phyloP scores from a whole-genome alignment of 2,888 invertebrate species.

The Nemotelus pantherinus region DNA sequence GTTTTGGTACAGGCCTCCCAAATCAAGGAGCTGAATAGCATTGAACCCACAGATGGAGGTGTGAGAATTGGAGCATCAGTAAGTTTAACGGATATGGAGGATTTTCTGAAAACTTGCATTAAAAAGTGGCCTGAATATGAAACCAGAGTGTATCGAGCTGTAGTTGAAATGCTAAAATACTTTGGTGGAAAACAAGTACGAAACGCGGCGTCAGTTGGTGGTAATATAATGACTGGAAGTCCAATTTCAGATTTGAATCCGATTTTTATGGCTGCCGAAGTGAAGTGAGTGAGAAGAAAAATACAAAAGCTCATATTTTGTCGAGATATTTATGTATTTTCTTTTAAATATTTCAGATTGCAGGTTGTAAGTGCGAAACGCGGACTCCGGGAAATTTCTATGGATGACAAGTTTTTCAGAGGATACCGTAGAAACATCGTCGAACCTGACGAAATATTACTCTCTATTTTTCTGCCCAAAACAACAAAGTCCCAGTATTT shows the following conservation, averaged over 20 bases:
- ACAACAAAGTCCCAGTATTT: slow-evolving; percentile 76
- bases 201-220: slow-evolving; percentile 91
- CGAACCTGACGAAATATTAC: slow-evolving; percentile 79
- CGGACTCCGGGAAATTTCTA: slow-evolving; percentile 70
- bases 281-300: slow-evolving; percentile 59
- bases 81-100: slow-evolving; percentile 79
- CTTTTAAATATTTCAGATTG: slow-evolving; percentile 60
- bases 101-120: slow-evolving; percentile 70
- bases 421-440: slow-evolving; percentile 84
- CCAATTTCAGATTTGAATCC: slow-evolving; percentile 97
- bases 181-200: slow-evolving; percentile 96
- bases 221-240: slow-evolving; percentile 94
- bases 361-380: slow-evolving; percentile 70
- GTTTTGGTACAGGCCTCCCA: slow-evolving; percentile 78
- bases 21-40: slow-evolving; percentile 74
- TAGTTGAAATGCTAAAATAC: slow-evolving; percentile 88
- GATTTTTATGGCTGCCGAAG: slow-evolving; percentile 82
- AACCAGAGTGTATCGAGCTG: slow-evolving; percentile 73
- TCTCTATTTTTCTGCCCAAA: slow-evolving; percentile 82
- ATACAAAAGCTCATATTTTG: neutral
- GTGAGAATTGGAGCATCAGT: slow-evolving; percentile 82
- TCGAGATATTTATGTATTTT: too few species aligned
- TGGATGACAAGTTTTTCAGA: slow-evolving; percentile 85
- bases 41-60: slow-evolving; percentile 68
- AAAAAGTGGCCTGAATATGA: slow-evolving; percentile 66